Conservation (phyloP, 2,113 vertebrate species). For the Tenrec ecaudatus region DNA sequence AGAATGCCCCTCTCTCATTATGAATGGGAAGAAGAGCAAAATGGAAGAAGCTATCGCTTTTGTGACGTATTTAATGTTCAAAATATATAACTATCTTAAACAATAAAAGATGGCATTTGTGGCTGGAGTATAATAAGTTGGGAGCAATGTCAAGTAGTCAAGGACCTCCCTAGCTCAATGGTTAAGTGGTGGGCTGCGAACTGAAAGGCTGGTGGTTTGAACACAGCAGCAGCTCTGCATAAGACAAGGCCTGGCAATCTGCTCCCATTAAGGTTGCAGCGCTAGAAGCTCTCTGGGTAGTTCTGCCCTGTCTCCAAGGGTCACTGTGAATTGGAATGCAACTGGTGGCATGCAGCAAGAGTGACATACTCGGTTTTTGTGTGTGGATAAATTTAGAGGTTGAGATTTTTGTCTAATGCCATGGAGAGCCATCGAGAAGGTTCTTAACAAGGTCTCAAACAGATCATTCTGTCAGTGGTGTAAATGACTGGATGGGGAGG, state of each 20-base stretch:
- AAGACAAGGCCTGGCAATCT: too few relatives aligned
- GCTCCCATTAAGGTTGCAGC: background rate
- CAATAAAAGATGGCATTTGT: conserved; percentile 56
- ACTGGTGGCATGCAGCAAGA: background rate
- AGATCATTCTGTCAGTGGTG: conserved; percentile 35
- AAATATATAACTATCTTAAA: conserved; percentile 53
- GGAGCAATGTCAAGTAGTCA: background rate
- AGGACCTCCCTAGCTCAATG: background rate
- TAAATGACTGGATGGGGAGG: background rate
- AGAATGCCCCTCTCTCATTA: background rate
- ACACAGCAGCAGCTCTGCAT: background rate
- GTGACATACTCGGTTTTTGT: too few relatives aligned
- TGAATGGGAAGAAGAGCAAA: conserved; percentile 29
- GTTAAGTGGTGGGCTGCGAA: background rate
- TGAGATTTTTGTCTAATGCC: conserved; percentile 54
- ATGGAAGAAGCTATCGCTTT: background rate
- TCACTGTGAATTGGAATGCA: background rate
- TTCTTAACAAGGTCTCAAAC: background rate
- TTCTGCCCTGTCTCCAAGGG: background rate
- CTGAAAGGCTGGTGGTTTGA: too few relatives aligned
- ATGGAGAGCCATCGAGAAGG: conserved; percentile 22
- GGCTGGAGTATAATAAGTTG: conserved; percentile 2
- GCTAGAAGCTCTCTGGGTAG: background rate
- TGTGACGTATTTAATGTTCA: conserved; percentile 50
- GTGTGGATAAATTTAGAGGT: background rate